Conservation (phyloP, 2,888 invertebrate genomes). For the Lycia hirtaria region DNA sequence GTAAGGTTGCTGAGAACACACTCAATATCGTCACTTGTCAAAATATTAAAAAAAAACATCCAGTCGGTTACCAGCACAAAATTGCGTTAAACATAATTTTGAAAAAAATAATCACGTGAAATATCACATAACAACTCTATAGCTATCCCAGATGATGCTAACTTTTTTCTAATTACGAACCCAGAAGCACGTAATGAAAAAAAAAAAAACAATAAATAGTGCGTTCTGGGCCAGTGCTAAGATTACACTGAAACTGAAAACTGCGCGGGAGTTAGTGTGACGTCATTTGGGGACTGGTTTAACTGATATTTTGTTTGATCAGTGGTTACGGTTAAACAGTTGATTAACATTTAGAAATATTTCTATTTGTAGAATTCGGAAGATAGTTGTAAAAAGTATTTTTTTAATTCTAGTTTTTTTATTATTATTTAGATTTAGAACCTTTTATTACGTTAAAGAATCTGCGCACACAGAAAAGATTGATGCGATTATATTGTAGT, state of each 20-base stretch:
- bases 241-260: slow-evolving; percentile 59
- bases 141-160: slow-evolving; percentile 22
- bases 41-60: slow-evolving; percentile 5
- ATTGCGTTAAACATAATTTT: background rate
- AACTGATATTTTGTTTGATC: slow-evolving; percentile 35
- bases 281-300: slow-evolving; percentile 40
- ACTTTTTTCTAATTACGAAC: slow-evolving; percentile 28
- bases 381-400: background rate
- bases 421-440: background rate
- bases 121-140: slow-evolving; percentile 12
- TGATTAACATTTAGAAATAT: slow-evolving; percentile 2
- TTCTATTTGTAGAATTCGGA: background rate
- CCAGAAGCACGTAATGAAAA: slow-evolving; percentile 8
- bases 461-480: no score
- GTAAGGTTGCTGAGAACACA: background rate
- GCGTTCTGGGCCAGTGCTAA: slow-evolving; percentile 40
- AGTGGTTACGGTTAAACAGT: slow-evolving; percentile 24
- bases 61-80: background rate
- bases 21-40: slow-evolving; percentile 9
- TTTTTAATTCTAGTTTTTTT: background rate
- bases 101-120: background rate
- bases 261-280: slow-evolving; percentile 55
- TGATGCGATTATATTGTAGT: no score
- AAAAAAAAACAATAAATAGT: slow-evolving; percentile 35
- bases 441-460: no score